phyloP scores from a whole-genome alignment of 2,797 vertebrate species.

The Epinephelus coioides region DNA sequence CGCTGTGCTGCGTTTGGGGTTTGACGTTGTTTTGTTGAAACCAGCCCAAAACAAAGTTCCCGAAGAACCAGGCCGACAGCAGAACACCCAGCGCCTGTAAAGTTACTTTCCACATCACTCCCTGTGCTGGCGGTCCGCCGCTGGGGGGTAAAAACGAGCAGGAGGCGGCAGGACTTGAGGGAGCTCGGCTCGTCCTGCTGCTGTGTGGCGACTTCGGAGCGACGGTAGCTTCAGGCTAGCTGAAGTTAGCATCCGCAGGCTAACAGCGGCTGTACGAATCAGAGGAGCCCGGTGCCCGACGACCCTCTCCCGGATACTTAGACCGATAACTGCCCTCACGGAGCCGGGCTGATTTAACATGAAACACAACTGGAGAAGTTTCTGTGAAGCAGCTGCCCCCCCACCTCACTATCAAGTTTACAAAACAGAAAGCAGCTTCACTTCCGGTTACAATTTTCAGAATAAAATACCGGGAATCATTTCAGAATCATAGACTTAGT shows the following conservation, averaged over 20 bases:
- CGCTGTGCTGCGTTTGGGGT: constrained; percentile 56
- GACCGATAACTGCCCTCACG: accelerated
- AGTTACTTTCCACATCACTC: constrained; percentile 78
- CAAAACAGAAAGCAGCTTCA: accelerated
- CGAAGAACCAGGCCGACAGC: constrained; percentile 70
- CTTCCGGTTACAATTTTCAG: constrained; percentile 10
- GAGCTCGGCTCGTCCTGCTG: not conserved
- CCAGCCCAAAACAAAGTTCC: constrained; percentile 78
- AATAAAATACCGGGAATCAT: constrained; percentile 28
- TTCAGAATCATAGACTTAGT: no score
- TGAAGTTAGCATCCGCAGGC: constrained; percentile 55
- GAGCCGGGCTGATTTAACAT: not conserved
- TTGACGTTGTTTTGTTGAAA: constrained; percentile 69
- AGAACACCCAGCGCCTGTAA: constrained; percentile 50
- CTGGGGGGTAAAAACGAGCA: not conserved
- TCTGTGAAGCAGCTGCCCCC: not conserved
- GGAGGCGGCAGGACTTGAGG: not conserved
- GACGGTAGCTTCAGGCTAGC: constrained; percentile 46
- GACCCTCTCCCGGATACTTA: constrained; percentile 3
- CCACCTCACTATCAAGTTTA: not conserved
- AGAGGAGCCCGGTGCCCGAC: not conserved
- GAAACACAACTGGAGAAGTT: constrained; percentile 25
- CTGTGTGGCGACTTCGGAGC: constrained; percentile 1
- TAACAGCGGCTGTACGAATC: constrained; percentile 10
- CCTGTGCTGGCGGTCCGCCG: not conserved